A percentile compares a stretch with the other conserved stretches of the same genome.
Conservation (phyloP, 2,888 invertebrate species). For the Crioceris asparagi region DNA sequence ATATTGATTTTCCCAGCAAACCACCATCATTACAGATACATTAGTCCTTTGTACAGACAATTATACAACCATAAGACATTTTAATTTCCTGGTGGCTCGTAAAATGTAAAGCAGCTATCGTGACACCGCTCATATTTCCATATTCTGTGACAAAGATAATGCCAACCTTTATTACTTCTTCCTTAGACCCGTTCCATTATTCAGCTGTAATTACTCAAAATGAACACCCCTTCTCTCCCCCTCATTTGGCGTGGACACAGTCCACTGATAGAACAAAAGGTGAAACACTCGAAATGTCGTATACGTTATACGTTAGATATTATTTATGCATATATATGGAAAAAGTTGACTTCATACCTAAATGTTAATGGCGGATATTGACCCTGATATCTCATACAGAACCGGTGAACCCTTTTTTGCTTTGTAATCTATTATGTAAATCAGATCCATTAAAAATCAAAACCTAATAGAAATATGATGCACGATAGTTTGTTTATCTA, state of each 20-base stretch:
- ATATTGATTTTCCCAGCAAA: too few relatives aligned
- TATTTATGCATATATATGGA: too few relatives aligned
- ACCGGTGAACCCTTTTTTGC: conserved; percentile 10
- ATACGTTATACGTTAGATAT: too few relatives aligned
- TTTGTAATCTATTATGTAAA: conserved; percentile 25
- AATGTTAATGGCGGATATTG: too few relatives aligned
- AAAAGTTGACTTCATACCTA: too few relatives aligned
- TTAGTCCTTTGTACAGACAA: too few relatives aligned
- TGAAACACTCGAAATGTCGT: too few relatives aligned
- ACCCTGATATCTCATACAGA: conserved; percentile 14
- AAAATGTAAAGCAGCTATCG: conserved; percentile 18
- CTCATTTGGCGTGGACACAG: too few relatives aligned
- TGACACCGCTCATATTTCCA: conserved; percentile 19
- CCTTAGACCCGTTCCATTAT: conserved; percentile 10
- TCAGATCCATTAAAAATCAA: conserved; percentile 25
- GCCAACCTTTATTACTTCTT: conserved; percentile 16
- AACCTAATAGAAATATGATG: conserved; percentile 26
- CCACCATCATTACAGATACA: too few relatives aligned
- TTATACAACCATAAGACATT: conserved; percentile 14
- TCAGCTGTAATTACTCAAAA: conserved; percentile 10
- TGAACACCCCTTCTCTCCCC: too few relatives aligned
- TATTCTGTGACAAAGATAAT: conserved; percentile 18
- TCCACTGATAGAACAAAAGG: too few relatives aligned
- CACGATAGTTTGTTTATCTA: conserved; percentile 20
- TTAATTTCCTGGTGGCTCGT: conserved; percentile 19